These are phyloP conservation scores for Linepithema humile DNA, from an alignment of 1,140 invertebrate genomes.

Conservation along the genomic window DNA sequence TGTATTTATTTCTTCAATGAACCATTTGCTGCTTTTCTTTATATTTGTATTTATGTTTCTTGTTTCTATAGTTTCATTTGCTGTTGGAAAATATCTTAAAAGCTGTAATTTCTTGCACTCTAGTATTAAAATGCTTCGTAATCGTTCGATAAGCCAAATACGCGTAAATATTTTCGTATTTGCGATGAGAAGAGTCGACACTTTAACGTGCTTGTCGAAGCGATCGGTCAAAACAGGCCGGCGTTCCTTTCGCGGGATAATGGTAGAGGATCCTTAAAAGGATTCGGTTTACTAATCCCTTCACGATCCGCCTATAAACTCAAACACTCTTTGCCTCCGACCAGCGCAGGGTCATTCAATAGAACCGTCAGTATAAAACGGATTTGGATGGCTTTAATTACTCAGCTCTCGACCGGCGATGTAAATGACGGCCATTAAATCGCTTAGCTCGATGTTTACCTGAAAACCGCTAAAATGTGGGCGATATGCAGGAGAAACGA, in stretches of 20 bases:
- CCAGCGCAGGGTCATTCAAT: constrained; percentile 64
- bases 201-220: constrained; percentile 9
- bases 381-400: constrained; percentile 76
- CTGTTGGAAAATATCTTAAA: background rate
- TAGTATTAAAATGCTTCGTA: constrained; percentile 4
- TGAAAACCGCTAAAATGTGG: constrained; percentile 68
- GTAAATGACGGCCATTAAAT: constrained; percentile 77
- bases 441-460: constrained; percentile 71
- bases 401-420: constrained; percentile 76
- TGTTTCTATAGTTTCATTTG: too few species aligned
- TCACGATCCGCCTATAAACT: constrained; percentile 69
- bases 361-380: constrained; percentile 70
- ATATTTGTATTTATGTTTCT: too few species aligned
- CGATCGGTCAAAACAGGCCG: constrained; percentile 35
- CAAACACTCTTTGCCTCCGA: constrained; percentile 68
- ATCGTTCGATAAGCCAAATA: constrained; percentile 2
- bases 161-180: constrained; percentile 47
- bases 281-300: constrained; percentile 75
- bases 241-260: constrained; percentile 53
- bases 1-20: too few species aligned
- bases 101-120: background rate
- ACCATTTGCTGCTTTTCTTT: too few species aligned
- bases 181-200: constrained; percentile 24
- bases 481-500: constrained; percentile 58
- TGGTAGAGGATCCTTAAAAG: constrained; percentile 67